phyloP scores from a whole-genome alignment of 2,888 invertebrate species.

The Pandemis corylana region DNA sequence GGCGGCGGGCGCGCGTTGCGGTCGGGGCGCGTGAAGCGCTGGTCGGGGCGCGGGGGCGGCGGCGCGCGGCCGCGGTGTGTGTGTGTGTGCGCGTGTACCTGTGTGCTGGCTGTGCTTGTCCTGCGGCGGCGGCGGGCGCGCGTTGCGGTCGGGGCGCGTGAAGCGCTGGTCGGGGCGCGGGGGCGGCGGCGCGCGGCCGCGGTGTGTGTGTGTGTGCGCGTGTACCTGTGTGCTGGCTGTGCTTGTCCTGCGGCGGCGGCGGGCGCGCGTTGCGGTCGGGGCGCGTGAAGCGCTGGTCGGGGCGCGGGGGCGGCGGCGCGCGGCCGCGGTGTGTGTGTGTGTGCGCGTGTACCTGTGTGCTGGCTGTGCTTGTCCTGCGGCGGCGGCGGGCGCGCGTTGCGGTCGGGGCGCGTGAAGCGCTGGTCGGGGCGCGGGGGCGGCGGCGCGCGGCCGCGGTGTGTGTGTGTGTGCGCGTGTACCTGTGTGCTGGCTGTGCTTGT shows the following conservation, averaged over 20 bases:
- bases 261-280: conserved; percentile 20
- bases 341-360: conserved; percentile 47
- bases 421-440: conserved; percentile 39
- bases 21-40: conserved; percentile 47
- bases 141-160: conserved; percentile 40
- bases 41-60: conserved; percentile 37
- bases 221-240: conserved; percentile 54
- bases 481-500: conserved; percentile 60
- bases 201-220: neutral
- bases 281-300: conserved; percentile 47
- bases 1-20: conserved; percentile 23
- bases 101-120: conserved; percentile 61
- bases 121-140: conserved; percentile 36
- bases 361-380: conserved; percentile 55
- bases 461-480: neutral
- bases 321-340: neutral
- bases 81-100: neutral
- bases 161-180: conserved; percentile 45
- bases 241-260: conserved; percentile 50
- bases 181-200: conserved; percentile 14
- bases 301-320: conserved; percentile 24
- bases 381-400: conserved; percentile 32
- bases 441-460: neutral
- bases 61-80: neutral
- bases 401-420: conserved; percentile 46